Conservation (phyloP, 2,888 invertebrate species). For the Mythimna albipuncta region DNA sequence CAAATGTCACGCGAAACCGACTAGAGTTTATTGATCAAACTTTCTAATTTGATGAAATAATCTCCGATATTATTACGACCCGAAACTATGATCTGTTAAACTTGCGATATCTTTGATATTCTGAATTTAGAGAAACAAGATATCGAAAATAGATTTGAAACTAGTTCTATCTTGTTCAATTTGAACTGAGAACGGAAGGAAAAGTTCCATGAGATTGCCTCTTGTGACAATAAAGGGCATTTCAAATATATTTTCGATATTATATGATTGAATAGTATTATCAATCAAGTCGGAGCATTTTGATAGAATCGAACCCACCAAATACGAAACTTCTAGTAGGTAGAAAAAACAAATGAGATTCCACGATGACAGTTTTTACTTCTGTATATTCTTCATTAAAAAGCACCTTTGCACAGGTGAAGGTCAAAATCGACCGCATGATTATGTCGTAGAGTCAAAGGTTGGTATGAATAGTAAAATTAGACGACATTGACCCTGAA, state of each 20-base stretch:
- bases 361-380: neutral
- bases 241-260: neutral
- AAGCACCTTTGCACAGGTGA: conserved; percentile 27
- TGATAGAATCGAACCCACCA: too few relatives aligned
- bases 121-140: conserved; percentile 20
- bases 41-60: conserved; percentile 29
- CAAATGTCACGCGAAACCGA: conserved; percentile 32
- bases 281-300: too few relatives aligned
- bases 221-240: neutral
- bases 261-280: neutral
- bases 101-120: conserved; percentile 23
- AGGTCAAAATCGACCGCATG: conserved; percentile 44
- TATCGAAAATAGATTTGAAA: conserved; percentile 19
- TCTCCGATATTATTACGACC: conserved; percentile 7
- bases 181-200: neutral
- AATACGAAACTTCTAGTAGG: neutral
- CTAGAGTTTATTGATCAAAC: conserved; percentile 15
- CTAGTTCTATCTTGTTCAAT: conserved; percentile 12
- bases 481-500: conserved; percentile 49
- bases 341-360: neutral
- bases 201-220: neutral
- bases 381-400: conserved; percentile 16
- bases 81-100: conserved; percentile 12
- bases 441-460: conserved; percentile 50
- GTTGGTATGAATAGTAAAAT: conserved; percentile 48